A percentile compares a stretch with the other conserved stretches of the same genome.
These are phyloP conservation scores for Centropristis striata DNA, from an alignment of 2,113 vertebrate species.

Conservation along the genomic window DNA sequence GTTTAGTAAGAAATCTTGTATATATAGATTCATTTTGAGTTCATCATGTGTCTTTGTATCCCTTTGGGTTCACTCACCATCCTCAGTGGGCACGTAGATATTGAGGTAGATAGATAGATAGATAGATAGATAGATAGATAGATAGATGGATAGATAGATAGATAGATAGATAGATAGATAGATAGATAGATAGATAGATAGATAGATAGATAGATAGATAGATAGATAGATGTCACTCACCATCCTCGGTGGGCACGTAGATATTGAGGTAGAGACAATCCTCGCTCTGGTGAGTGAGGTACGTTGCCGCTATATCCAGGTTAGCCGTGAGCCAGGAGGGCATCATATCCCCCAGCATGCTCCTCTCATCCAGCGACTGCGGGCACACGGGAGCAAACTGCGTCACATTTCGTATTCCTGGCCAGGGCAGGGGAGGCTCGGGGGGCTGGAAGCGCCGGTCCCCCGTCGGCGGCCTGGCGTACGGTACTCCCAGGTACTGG, in stretches of 20 bases:
- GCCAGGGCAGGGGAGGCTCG: slow-evolving; percentile 93
- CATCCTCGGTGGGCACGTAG: slow-evolving; percentile 97
- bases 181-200: too few relatives aligned
- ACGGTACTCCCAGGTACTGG: slow-evolving; percentile 96
- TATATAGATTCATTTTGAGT: too few relatives aligned
- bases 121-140: too few relatives aligned
- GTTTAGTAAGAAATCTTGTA: neutral
- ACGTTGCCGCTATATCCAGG: slow-evolving; percentile 94
- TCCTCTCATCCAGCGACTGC: slow-evolving; percentile 93
- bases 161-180: too few relatives aligned
- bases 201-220: too few relatives aligned
- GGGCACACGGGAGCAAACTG: slow-evolving; percentile 95
- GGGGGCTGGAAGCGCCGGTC: slow-evolving; percentile 95
- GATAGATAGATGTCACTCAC: too few relatives aligned
- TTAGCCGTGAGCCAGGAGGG: slow-evolving; percentile 97
- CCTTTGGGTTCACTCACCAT: slow-evolving; percentile 81
- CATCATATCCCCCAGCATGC: slow-evolving; percentile 93
- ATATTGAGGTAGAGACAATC: slow-evolving; percentile 97
- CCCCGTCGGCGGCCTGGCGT: slow-evolving; percentile 92
- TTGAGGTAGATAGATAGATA: too few relatives aligned
- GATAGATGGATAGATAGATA: neutral
- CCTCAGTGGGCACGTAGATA: too few relatives aligned
- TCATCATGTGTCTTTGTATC: neutral
- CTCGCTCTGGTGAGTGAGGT: slow-evolving; percentile 95
- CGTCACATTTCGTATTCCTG: slow-evolving; percentile 92